Conservation (phyloP, 1,140 invertebrate species). For the Calycopis cecrops region DNA sequence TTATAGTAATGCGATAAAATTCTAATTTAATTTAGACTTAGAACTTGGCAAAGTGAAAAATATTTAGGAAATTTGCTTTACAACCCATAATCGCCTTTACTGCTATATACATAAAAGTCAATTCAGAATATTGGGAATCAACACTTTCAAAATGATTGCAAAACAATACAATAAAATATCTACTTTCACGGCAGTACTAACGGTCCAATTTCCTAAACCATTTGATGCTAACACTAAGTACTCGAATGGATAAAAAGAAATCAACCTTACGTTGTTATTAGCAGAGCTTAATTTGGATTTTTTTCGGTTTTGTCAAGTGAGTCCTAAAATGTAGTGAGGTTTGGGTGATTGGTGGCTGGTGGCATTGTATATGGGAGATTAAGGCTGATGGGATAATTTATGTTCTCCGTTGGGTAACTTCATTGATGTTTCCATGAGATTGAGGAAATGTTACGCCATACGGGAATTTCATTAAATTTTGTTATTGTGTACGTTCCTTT, state of each 20-base stretch:
- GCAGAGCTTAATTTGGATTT: not conserved
- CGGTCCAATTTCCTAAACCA: not conserved
- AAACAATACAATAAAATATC: not conserved
- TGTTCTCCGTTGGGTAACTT: conserved; percentile 30
- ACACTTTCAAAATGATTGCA: conserved; percentile 17
- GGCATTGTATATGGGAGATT: conserved; percentile 55
- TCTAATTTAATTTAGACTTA: not conserved
- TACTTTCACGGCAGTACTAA: not conserved
- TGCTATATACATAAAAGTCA: conserved; percentile 16
- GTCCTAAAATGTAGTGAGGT: conserved; percentile 43
- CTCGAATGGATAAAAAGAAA: too few relatives aligned
- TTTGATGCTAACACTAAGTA: conserved; percentile 1
- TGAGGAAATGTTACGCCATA: not conserved
- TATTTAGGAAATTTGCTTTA: conserved; percentile 1
- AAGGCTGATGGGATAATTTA: conserved; percentile 35
- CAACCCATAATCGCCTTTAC: conserved; percentile 17
- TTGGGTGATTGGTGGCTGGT: conserved; percentile 34
- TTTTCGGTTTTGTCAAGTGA: conserved; percentile 42
- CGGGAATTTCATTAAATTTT: not conserved
- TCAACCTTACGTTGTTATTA: too few relatives aligned
- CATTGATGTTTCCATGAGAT: conserved; percentile 14
- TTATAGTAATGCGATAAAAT: conserved; percentile 12
- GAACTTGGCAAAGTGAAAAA: not conserved
- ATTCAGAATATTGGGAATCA: not conserved
- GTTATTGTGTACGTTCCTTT: not conserved